A percentile compares a stretch with the other conserved stretches of the same genome.
These are phyloP conservation scores for Achroia grisella DNA, from an alignment of 1,140 invertebrate genomes.

Conservation along the genomic window DNA sequence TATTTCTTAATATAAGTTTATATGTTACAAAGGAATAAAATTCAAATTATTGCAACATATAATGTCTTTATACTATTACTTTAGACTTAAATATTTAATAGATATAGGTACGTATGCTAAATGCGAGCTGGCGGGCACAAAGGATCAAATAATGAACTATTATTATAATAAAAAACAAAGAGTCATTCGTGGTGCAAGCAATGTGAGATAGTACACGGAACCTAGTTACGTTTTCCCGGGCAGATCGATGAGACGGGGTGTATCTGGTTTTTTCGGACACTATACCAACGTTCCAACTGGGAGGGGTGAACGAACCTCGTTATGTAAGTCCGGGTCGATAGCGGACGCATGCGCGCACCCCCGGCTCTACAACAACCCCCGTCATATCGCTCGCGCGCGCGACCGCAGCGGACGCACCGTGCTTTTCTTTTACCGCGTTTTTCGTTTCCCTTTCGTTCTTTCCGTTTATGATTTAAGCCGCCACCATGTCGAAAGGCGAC, in stretches of 20 bases:
- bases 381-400: constrained; percentile 57
- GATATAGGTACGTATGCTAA: no score
- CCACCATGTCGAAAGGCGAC: constrained; percentile 89
- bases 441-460: constrained; percentile 71
- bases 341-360: constrained; percentile 41
- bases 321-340: constrained; percentile 66
- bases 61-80: no score
- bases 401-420: constrained; percentile 47
- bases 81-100: no score
- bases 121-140: no score
- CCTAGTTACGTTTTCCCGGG: constrained; percentile 39
- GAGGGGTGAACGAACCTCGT: constrained; percentile 69
- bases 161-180: no score
- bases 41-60: no score
- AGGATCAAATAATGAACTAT: no score
- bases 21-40: no score
- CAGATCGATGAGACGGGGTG: constrained; percentile 56
- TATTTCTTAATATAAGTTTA: no score
- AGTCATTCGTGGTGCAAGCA: constrained; percentile 4
- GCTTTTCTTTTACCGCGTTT: constrained; percentile 68
- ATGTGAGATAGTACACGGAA: constrained; percentile 14
- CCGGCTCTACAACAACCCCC: constrained; percentile 20
- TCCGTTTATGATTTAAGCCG: constrained; percentile 70
- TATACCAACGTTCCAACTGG: constrained; percentile 52
- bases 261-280: constrained; percentile 72